Evolutionary conservation across 1,140 invertebrate genomes (phyloP).

Genomic region (Caenorhabditis latens): DNA sequence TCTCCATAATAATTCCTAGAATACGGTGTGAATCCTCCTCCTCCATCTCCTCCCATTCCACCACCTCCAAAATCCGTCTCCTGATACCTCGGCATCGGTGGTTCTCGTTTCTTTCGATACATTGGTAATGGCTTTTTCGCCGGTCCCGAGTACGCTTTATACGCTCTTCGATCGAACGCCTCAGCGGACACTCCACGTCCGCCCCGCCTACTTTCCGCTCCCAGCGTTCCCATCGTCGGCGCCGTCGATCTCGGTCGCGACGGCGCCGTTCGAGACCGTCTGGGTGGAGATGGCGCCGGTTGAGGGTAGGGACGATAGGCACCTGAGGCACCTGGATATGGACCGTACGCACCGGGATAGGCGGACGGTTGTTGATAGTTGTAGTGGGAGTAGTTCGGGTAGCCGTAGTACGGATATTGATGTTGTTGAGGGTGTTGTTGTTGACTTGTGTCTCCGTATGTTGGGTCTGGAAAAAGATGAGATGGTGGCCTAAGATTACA

Average conservation of each 20-base stretch:
- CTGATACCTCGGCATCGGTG: constrained; percentile 53
- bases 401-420: constrained; percentile 23
- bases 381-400: constrained; percentile 45
- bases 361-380: constrained; percentile 41
- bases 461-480: constrained; percentile 13
- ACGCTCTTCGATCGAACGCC: constrained; percentile 52
- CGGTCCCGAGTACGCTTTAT: constrained; percentile 61
- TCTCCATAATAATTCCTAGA: constrained; percentile 54
- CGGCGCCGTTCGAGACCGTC: constrained; percentile 65
- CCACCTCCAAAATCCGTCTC: constrained; percentile 46
- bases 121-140: constrained; percentile 64
- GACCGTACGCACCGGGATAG: constrained; percentile 61
- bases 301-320: constrained; percentile 66
- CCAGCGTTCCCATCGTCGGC: constrained; percentile 30
- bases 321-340: constrained; percentile 57
- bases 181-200: constrained; percentile 62
- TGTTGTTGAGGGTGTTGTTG: constrained; percentile 18
- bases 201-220: constrained; percentile 41
- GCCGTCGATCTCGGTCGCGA: constrained; percentile 52
- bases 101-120: constrained; percentile 64
- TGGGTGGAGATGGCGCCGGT: constrained; percentile 63
- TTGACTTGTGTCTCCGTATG: constrained; percentile 55
- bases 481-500: no score
- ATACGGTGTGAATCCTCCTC: constrained; percentile 24
- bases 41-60: neutral